phyloP scores from a whole-genome alignment of 1,140 invertebrate species.

The Dendroctonus ponderosae region DNA sequence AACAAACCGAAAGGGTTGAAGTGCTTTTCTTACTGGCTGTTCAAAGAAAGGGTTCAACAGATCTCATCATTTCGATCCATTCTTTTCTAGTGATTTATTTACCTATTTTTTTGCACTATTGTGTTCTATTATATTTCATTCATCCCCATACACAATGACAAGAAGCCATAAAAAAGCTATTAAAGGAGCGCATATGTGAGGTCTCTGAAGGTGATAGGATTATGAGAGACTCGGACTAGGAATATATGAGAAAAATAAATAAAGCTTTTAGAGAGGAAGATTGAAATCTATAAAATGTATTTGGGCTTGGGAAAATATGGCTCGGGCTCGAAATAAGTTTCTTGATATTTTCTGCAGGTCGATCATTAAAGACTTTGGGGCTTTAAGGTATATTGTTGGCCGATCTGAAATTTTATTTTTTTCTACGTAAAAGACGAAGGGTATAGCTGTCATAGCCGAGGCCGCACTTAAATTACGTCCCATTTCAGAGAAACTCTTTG shows the following conservation, averaged over 20 bases:
- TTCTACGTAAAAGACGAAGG: too few species aligned
- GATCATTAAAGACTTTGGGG: too few species aligned
- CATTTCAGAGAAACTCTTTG: too few species aligned
- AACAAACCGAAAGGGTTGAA: neutral
- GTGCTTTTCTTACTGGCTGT: slow-evolving; percentile 2
- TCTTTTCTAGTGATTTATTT: slow-evolving; percentile 17
- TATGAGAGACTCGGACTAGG: neutral
- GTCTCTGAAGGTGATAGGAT: slow-evolving; percentile 14
- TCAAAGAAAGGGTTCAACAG: neutral
- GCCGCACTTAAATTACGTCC: too few species aligned
- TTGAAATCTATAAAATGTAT: slow-evolving; percentile 13
- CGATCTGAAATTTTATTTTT: too few species aligned
- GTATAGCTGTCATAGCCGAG: too few species aligned
- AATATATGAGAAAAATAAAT: slow-evolving; percentile 16
- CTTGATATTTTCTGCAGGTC: too few species aligned
- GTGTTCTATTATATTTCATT: slow-evolving; percentile 17
- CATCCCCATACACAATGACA: slow-evolving; percentile 8
- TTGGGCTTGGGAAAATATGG: slow-evolving; percentile 19
- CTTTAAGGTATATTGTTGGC: too few species aligned
- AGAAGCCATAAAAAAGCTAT: slow-evolving; percentile 20
- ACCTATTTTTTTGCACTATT: slow-evolving; percentile 17
- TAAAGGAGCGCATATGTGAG: slow-evolving; percentile 7
- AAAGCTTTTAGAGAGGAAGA: slow-evolving; percentile 8
- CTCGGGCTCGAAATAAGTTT: neutral
- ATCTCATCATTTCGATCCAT: slow-evolving; percentile 8